A percentile compares a stretch with the other conserved stretches of the same genome.
These are phyloP conservation scores for Parauchenoglanis punctatus DNA, from an alignment of 2,797 vertebrate species.

Conservation along the genomic window DNA sequence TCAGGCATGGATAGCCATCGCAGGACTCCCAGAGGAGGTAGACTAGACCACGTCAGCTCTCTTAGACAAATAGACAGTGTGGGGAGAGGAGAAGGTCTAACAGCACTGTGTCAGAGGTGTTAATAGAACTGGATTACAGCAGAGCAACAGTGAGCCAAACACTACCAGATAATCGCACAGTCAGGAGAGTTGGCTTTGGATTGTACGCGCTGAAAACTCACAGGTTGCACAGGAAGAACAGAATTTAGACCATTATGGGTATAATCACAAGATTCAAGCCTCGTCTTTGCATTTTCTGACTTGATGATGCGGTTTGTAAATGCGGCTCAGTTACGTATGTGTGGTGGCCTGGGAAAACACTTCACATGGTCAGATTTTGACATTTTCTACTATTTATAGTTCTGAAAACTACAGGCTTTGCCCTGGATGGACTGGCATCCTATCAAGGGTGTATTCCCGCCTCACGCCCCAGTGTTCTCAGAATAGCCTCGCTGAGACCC, in stretches of 20 bases:
- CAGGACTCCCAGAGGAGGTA: constrained; percentile 72
- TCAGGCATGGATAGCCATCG: constrained; percentile 77
- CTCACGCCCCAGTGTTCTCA: neutral
- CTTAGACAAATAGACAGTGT: constrained; percentile 75
- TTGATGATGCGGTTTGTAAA: neutral
- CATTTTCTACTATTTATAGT: constrained; percentile 20
- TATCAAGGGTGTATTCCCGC: constrained; percentile 15
- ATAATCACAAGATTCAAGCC: neutral
- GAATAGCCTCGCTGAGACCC: neutral
- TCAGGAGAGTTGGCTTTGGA: constrained; percentile 24
- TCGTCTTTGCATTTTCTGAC: neutral
- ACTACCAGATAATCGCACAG: constrained; percentile 33
- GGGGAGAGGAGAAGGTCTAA: constrained; percentile 49
- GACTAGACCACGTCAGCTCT: constrained; percentile 43
- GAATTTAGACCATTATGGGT: neutral
- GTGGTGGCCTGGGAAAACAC: constrained; percentile 22
- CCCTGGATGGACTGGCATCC: neutral
- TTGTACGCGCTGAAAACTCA: neutral
- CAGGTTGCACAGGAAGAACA: neutral
- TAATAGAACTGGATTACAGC: constrained; percentile 59
- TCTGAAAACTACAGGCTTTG: constrained; percentile 17
- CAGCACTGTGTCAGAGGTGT: constrained; percentile 54
- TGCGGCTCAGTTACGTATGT: neutral
- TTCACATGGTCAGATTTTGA: constrained; percentile 14
- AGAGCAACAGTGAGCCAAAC: constrained; percentile 46